Conservation (phyloP, 2,888 invertebrate species). For the Tachina lurida region DNA sequence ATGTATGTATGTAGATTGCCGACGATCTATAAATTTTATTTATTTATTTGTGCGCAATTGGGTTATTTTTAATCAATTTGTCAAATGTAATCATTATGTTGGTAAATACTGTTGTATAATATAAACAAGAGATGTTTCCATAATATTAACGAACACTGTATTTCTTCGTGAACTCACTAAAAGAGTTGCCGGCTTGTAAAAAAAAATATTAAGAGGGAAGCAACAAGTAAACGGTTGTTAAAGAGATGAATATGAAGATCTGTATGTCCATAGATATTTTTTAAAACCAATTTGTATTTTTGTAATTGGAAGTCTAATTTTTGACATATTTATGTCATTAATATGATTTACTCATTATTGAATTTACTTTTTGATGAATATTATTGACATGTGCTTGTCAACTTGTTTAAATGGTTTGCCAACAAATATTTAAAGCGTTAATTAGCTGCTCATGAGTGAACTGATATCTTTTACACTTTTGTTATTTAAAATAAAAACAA, state of each 20-base stretch:
- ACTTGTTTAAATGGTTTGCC: background rate
- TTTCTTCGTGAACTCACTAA: background rate
- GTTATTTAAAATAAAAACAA: too few species aligned
- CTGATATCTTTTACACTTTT: background rate
- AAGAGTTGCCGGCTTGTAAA: background rate
- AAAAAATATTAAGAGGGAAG: background rate
- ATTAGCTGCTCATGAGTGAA: constrained; percentile 13
- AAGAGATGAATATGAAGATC: too few species aligned
- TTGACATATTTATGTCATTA: background rate
- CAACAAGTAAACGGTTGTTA: too few species aligned
- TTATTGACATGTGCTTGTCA: background rate
- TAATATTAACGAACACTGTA: constrained; percentile 19
- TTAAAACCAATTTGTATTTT: background rate
- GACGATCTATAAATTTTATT: constrained; percentile 1
- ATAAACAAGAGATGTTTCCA: background rate
- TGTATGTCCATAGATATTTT: too few species aligned
- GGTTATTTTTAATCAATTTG: constrained; percentile 29
- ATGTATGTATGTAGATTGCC: too few species aligned
- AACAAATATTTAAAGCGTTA: background rate
- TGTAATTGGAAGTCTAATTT: background rate
- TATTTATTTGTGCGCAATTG: constrained; percentile 45
- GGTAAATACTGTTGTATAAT: background rate
- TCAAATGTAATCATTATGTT: constrained; percentile 5
- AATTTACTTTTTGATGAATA: background rate
- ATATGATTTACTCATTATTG: background rate